A percentile compares a stretch with the other conserved stretches of the same genome.
Conservation (phyloP, 2,888 invertebrate species). For the Galerucella pusilla region DNA sequence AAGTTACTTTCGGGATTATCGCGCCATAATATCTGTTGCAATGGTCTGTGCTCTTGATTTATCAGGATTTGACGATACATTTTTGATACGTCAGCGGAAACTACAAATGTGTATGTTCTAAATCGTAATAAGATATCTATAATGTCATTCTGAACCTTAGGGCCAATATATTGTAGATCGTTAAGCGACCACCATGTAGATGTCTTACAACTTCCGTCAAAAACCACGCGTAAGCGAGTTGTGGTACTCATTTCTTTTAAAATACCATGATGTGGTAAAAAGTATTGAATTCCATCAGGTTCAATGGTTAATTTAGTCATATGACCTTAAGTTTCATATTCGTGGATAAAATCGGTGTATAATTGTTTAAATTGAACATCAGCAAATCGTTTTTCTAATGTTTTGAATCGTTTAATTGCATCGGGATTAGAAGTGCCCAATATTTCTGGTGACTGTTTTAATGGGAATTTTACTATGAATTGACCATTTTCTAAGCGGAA, state of each 20-base stretch:
- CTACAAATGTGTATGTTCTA: constrained; percentile 32
- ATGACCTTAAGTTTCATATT: constrained; percentile 41
- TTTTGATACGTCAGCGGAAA: constrained; percentile 43
- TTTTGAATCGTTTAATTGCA: constrained; percentile 36
- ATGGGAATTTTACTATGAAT: constrained; percentile 41
- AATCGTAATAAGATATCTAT: constrained; percentile 41
- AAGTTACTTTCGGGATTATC: constrained; percentile 35
- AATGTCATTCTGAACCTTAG: constrained; percentile 27
- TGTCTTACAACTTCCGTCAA: too few species aligned
- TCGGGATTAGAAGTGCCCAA: constrained; percentile 34
- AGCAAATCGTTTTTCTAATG: constrained; percentile 37
- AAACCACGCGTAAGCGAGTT: too few species aligned
- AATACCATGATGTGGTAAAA: too few species aligned
- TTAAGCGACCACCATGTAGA: too few species aligned
- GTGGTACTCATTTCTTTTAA: too few species aligned
- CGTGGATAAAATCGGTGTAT: constrained; percentile 41
- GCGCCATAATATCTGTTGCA: constrained; percentile 33
- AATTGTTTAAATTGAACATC: constrained; percentile 26
- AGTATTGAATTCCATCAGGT: too few species aligned
- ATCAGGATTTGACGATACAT: constrained; percentile 45
- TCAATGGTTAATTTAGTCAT: neutral
- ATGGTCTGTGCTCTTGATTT: constrained; percentile 28
- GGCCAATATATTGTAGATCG: constrained; percentile 16
- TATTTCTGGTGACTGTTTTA: constrained; percentile 22
- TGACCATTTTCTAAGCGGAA: constrained; percentile 34